Evolutionary conservation across 2,888 invertebrate species (phyloP).

Genomic region (Pelosia muscerda): DNA sequence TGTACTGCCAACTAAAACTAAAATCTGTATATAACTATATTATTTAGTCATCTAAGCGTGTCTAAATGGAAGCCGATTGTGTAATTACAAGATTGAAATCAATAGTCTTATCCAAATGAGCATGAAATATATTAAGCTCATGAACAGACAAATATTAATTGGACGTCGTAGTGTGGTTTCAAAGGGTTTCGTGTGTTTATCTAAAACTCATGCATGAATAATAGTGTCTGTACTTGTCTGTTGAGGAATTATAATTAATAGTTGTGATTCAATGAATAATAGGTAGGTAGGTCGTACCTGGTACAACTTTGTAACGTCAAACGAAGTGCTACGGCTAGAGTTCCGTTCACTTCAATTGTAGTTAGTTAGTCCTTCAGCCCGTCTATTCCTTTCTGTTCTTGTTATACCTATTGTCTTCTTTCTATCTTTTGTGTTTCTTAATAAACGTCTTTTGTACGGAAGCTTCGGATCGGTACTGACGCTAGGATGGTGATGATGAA

Average conservation of each 20-base stretch:
- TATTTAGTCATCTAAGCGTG: not conserved
- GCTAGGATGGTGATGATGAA: too few relatives aligned
- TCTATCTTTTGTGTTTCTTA: not conserved
- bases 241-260: constrained; percentile 6
- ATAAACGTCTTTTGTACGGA: too few relatives aligned
- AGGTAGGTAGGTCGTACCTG: not conserved
- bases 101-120: not conserved
- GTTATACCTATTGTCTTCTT: not conserved
- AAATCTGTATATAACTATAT: too few relatives aligned
- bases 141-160: constrained; percentile 8
- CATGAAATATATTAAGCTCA: not conserved
- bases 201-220: constrained; percentile 3
- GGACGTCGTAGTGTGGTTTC: not conserved
- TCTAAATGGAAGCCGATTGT: not conserved
- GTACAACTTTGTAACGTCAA: not conserved
- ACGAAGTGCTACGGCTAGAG: not conserved
- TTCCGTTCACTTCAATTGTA: constrained; percentile 1
- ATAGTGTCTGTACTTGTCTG: not conserved
- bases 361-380: not conserved
- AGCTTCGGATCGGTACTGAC: too few relatives aligned
- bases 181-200: constrained; percentile 7
- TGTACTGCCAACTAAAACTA: too few relatives aligned
- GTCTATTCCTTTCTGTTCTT: not conserved
- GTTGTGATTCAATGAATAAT: not conserved
- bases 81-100: not conserved